These are phyloP conservation scores for Microctonus brassicae DNA, from an alignment of 2,888 invertebrate species.

Conservation along the genomic window DNA sequence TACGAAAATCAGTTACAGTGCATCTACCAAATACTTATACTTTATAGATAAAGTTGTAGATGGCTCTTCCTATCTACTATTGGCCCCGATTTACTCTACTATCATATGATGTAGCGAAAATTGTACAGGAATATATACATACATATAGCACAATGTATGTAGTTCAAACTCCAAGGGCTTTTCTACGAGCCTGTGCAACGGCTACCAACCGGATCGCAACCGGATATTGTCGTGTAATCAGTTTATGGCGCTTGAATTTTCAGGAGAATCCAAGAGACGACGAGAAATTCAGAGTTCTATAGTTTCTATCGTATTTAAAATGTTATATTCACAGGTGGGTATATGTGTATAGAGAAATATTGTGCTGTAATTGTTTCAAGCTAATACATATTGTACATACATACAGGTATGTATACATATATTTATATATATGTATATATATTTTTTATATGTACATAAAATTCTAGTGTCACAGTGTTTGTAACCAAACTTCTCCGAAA, in stretches of 20 bases:
- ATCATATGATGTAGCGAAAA: background rate
- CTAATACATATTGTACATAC: background rate
- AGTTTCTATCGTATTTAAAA: background rate
- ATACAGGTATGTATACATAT: too few relatives aligned
- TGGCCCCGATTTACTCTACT: background rate
- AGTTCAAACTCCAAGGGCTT: background rate
- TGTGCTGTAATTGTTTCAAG: background rate
- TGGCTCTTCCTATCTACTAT: too few relatives aligned
- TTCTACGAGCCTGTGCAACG: constrained; percentile 5
- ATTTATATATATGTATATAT: too few relatives aligned
- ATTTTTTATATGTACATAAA: too few relatives aligned
- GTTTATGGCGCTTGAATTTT: constrained; percentile 38
- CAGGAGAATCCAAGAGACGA: background rate
- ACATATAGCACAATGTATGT: background rate
- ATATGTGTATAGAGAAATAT: background rate
- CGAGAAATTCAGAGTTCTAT: background rate
- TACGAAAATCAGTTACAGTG: too few relatives aligned
- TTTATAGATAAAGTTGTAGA: background rate
- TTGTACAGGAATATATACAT: background rate
- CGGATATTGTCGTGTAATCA: constrained; percentile 46
- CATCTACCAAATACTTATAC: background rate
- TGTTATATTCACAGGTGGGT: background rate
- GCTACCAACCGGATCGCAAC: background rate
- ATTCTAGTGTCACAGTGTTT: too few relatives aligned
- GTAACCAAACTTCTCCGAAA: too few relatives aligned